These are phyloP conservation scores for Noctua pronuba DNA, from an alignment of 2,888 invertebrate species.

Conservation along the genomic window DNA sequence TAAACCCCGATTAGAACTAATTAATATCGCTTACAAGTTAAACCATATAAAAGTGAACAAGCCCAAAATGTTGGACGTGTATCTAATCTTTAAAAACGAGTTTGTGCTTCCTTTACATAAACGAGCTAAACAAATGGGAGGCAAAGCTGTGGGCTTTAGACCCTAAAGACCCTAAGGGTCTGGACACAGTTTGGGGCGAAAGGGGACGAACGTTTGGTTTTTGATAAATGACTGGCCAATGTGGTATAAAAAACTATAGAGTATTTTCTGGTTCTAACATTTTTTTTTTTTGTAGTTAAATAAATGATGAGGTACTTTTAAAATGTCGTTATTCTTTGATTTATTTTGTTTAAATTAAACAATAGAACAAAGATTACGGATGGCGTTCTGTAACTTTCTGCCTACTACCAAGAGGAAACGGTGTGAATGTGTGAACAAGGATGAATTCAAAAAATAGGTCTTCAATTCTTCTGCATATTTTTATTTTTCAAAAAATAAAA, in stretches of 20 bases:
- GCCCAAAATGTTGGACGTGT: conserved; percentile 52
- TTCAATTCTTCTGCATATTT: too few relatives aligned
- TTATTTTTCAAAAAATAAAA: too few relatives aligned
- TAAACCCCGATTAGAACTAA: neutral
- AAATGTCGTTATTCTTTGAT: neutral
- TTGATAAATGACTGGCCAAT: conserved; percentile 16
- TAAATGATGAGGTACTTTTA: neutral
- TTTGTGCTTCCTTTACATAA: conserved; percentile 63
- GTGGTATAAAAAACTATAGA: neutral
- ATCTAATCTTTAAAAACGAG: conserved; percentile 66
- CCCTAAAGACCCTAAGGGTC: conserved; percentile 57
- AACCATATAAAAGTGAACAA: conserved; percentile 51
- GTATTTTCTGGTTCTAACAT: neutral
- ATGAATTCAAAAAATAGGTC: too few relatives aligned
- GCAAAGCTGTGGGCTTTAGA: conserved; percentile 58
- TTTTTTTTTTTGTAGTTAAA: neutral
- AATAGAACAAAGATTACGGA: neutral
- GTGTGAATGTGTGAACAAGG: neutral
- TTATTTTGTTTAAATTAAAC: neutral
- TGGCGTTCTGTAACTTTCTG: neutral
- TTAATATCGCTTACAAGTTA: conserved; percentile 38
- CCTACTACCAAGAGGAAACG: neutral
- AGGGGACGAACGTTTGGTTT: neutral
- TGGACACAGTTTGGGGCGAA: conserved; percentile 30
- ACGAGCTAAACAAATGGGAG: conserved; percentile 69